Evolutionary conservation across 2,888 invertebrate genomes (phyloP).

Genomic region (Seladonia tumulorum): DNA sequence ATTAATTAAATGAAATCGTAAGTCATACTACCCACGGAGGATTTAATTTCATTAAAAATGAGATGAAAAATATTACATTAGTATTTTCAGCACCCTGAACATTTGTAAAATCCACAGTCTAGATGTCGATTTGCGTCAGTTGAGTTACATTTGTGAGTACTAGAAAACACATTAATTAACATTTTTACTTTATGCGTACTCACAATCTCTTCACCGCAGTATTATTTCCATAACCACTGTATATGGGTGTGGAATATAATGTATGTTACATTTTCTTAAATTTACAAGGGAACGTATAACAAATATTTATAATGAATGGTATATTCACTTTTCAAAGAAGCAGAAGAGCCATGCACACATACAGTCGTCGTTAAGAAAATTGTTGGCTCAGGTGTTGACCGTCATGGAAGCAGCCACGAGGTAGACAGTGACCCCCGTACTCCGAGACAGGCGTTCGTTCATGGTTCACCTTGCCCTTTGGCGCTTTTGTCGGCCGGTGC

Average conservation of each 20-base stretch:
- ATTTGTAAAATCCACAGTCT: background rate
- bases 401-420: background rate
- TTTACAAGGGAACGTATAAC: too few species aligned
- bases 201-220: too few species aligned
- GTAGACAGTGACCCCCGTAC: slow-evolving; percentile 26
- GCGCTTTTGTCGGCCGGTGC: slow-evolving; percentile 45
- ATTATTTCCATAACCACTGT: too few species aligned
- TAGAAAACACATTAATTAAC: too few species aligned
- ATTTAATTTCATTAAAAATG: background rate
- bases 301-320: too few species aligned
- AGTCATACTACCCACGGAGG: background rate
- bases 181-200: too few species aligned
- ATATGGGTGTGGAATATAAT: too few species aligned
- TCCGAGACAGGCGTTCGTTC: background rate
- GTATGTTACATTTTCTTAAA: too few species aligned
- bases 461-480: slow-evolving; percentile 49
- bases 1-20: background rate
- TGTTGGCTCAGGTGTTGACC: background rate
- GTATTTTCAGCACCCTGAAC: background rate
- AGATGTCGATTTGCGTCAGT: background rate
- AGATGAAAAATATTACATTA: background rate
- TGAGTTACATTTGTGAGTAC: too few species aligned
- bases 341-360: too few species aligned
- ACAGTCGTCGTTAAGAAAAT: background rate
- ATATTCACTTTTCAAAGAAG: too few species aligned